Evolutionary conservation across 2,888 invertebrate species (phyloP).

Genomic region (Mactromeris polynyma): DNA sequence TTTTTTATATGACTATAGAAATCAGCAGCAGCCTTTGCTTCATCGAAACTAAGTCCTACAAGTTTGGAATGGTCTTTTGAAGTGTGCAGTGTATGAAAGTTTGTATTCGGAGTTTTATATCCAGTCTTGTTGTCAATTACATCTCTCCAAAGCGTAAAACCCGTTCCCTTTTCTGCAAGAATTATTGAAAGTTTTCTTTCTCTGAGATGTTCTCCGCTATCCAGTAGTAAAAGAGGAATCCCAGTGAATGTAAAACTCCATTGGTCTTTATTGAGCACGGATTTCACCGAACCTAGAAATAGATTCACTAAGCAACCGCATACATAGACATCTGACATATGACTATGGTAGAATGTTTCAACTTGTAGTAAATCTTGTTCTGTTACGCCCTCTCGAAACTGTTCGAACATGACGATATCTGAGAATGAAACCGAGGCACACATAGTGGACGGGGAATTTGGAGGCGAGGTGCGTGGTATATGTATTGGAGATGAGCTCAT

Average conservation of each 20-base stretch:
- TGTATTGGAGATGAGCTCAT: conserved; percentile 72
- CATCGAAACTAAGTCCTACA: conserved; percentile 94
- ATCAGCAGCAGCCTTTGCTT: conserved; percentile 91
- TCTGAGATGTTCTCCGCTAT: conserved; percentile 91
- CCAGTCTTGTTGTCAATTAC: conserved; percentile 93
- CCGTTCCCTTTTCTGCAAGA: conserved; percentile 93
- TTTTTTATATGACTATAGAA: conserved; percentile 89
- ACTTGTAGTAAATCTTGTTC: conserved; percentile 86
- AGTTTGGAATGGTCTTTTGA: conserved; percentile 92
- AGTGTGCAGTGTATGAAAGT: conserved; percentile 93
- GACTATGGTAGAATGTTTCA: conserved; percentile 89
- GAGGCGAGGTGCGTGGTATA: conserved; percentile 63
- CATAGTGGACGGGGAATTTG: conserved; percentile 59
- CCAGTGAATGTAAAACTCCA: conserved; percentile 94
- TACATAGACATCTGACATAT: conserved; percentile 93
- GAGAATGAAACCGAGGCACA: conserved; percentile 48
- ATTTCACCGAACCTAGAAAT: conserved; percentile 85
- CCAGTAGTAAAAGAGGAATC: conserved; percentile 93
- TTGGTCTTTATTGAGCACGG: conserved; percentile 73
- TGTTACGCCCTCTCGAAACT: conserved; percentile 78
- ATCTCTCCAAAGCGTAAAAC: conserved; percentile 94
- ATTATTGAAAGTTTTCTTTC: conserved; percentile 89
- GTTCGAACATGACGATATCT: conserved; percentile 60
- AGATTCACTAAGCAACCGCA: conserved; percentile 91
- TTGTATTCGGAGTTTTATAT: conserved; percentile 90